Conservation (phyloP, 2,888 invertebrate genomes). For the Apamea crenata region DNA sequence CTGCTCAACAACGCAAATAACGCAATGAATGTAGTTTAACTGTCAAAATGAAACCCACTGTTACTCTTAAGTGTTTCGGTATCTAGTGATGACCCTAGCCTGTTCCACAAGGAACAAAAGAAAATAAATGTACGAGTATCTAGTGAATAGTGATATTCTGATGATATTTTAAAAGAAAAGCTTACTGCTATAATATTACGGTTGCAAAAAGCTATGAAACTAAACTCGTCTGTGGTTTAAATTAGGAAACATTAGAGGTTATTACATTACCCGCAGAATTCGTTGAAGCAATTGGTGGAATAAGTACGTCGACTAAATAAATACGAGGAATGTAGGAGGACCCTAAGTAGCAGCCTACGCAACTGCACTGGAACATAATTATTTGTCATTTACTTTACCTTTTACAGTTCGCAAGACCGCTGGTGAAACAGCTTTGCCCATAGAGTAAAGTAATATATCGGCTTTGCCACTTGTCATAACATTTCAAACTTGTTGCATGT, state of each 20-base stretch:
- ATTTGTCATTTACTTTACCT: constrained; percentile 5
- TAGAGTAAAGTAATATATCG: too few relatives aligned
- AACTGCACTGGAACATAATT: constrained; percentile 5
- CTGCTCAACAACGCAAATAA: too few relatives aligned
- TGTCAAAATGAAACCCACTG: too few relatives aligned
- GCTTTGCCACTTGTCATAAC: not conserved
- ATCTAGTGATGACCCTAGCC: too few relatives aligned
- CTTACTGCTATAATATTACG: too few relatives aligned
- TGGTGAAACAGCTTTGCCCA: not conserved
- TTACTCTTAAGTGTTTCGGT: too few relatives aligned
- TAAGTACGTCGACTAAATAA: not conserved
- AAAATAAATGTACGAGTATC: too few relatives aligned
- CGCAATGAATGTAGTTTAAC: too few relatives aligned
- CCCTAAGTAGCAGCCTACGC: constrained; percentile 13
- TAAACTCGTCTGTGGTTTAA: not conserved
- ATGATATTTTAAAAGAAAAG: not conserved
- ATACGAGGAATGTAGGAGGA: not conserved
- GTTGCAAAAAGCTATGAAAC: too few relatives aligned
- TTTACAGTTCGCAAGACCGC: not conserved
- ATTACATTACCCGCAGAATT: not conserved
- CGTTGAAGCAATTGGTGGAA: not conserved
- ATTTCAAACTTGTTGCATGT: not conserved
- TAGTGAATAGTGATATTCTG: too few relatives aligned
- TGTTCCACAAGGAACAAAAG: too few relatives aligned
- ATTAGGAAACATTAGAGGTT: not conserved